Conservation (phyloP, 2,797 vertebrate species). For the Lophotriccus pileatus region DNA sequence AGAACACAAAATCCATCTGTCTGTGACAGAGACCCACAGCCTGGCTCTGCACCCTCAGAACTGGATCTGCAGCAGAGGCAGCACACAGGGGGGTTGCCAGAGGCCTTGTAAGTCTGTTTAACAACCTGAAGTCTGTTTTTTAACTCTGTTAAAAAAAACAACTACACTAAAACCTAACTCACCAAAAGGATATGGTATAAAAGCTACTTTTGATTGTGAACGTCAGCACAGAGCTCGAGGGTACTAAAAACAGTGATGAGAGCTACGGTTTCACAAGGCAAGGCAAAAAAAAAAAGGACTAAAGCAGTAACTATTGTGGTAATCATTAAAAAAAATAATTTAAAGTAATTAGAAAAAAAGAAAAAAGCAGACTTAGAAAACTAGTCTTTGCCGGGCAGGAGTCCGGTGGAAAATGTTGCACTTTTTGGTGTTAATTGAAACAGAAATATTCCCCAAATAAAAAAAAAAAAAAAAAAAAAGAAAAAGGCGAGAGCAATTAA, state of each 20-base stretch:
- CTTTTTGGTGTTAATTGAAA: background rate
- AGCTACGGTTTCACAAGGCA: background rate
- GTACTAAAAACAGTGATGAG: background rate
- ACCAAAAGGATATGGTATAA: background rate
- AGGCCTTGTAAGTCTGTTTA: background rate
- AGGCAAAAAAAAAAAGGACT: background rate
- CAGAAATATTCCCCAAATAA: background rate
- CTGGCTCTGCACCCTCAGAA: background rate
- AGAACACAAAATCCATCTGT: background rate
- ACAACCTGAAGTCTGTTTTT: background rate
- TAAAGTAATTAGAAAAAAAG: background rate
- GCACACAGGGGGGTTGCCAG: background rate
- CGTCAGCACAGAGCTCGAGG: background rate
- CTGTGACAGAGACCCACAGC: background rate
- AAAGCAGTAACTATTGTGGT: background rate
- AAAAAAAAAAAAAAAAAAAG: too few species aligned
- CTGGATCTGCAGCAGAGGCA: accelerated
- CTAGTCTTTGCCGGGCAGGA: background rate
- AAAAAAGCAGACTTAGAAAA: background rate
- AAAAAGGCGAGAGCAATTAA: background rate
- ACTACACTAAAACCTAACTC: background rate
- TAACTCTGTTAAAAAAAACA: background rate
- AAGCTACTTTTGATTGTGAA: background rate
- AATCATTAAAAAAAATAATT: background rate
- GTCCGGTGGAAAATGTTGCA: background rate